These are phyloP conservation scores for Sapayoa aenigma DNA, from an alignment of 2,113 vertebrate genomes.

Conservation along the genomic window DNA sequence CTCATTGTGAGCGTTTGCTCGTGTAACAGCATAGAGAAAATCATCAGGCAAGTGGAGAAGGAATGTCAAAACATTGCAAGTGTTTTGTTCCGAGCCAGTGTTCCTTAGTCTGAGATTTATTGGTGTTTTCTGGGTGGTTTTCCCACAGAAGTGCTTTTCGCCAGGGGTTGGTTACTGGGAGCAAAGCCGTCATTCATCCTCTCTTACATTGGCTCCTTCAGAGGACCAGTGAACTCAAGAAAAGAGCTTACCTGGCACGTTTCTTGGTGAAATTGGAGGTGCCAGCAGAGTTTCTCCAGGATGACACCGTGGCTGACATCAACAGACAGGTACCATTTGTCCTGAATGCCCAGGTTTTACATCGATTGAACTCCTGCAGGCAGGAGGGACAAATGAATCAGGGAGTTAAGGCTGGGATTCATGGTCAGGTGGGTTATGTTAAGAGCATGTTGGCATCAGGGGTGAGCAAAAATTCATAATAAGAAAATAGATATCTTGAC, in stretches of 20 bases:
- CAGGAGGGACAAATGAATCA: neutral
- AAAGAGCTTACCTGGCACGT: constrained; percentile 92
- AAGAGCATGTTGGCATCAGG: neutral
- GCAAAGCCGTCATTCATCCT: constrained; percentile 90
- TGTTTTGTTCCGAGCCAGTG: neutral
- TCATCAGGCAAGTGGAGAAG: neutral
- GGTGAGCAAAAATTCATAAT: neutral
- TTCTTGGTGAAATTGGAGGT: constrained; percentile 92
- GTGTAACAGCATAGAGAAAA: neutral
- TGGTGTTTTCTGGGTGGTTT: neutral
- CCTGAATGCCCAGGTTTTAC: neutral
- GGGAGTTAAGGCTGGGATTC: neutral
- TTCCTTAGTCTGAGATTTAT: neutral
- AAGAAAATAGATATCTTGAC: neutral
- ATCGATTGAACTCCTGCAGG: neutral
- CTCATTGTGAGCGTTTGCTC: neutral
- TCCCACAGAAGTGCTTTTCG: constrained; percentile 85
- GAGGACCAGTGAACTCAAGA: constrained; percentile 87
- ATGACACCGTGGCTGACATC: constrained; percentile 88
- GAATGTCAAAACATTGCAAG: neutral
- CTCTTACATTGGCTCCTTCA: constrained; percentile 93
- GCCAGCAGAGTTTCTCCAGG: constrained; percentile 90
- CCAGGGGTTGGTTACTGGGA: constrained; percentile 90
- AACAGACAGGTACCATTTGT: constrained; percentile 84
- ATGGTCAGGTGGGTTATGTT: neutral